Percentiles rank a stretch among this genome's conserved stretches.
Conservation (phyloP, 2,888 invertebrate species). For the Exephanes ischioxanthus region DNA sequence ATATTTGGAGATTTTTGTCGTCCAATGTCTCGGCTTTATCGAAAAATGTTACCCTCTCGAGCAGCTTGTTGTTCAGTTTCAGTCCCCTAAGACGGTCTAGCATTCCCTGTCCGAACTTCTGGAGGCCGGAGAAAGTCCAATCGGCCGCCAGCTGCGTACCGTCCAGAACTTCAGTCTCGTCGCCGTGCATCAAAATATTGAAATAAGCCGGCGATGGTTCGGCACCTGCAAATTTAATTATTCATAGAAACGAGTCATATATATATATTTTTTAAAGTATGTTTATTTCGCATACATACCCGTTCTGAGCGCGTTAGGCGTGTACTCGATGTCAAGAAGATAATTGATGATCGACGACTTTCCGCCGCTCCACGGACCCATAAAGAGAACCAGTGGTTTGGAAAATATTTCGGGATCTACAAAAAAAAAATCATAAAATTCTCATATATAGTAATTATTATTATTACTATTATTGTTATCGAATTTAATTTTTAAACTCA, state of each 20-base stretch:
- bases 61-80: conserved; percentile 92
- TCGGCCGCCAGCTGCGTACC: conserved; percentile 98
- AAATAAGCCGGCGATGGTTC: conserved; percentile 97
- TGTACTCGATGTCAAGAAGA: conserved; percentile 94
- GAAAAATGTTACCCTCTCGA: conserved; percentile 91
- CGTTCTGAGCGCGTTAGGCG: conserved; percentile 93
- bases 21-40: not conserved
- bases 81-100: conserved; percentile 94
- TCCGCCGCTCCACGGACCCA: conserved; percentile 99
- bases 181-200: conserved; percentile 95
- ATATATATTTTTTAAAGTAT: no score
- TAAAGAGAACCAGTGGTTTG: conserved; percentile 95
- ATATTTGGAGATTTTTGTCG: not conserved
- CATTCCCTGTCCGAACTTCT: conserved; percentile 97
- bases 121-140: conserved; percentile 96
- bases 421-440: conserved; percentile 31
- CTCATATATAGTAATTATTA: conserved; percentile 14
- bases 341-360: conserved; percentile 98
- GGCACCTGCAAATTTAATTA: conserved; percentile 88
- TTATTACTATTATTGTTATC: not conserved
- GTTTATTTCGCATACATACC: conserved; percentile 86
- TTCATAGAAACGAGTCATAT: conserved; percentile 17
- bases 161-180: conserved; percentile 93
- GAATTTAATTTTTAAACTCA: conserved; percentile 72
- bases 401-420: conserved; percentile 97